phyloP scores from a whole-genome alignment of 2,113 vertebrate genomes.

The Scolopax mira region DNA sequence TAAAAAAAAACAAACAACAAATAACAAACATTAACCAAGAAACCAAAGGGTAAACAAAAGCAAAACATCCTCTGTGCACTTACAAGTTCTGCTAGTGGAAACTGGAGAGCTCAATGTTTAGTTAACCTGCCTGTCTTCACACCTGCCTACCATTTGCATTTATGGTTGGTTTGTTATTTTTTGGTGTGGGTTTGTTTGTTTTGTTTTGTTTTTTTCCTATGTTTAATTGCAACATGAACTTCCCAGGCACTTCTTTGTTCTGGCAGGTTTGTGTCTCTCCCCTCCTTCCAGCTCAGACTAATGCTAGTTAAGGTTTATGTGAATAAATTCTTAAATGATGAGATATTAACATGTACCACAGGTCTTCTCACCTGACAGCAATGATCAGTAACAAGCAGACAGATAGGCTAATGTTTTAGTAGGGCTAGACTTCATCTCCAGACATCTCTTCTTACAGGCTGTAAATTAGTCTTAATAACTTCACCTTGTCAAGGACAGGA shows the following conservation, averaged over 20 bases:
- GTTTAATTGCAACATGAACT: neutral
- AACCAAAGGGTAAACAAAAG: neutral
- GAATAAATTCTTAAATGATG: neutral
- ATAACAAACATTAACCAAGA: neutral
- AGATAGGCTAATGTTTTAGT: neutral
- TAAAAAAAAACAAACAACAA: neutral
- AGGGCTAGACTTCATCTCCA: neutral
- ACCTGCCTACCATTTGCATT: neutral
- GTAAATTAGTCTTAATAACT: neutral
- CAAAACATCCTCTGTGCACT: neutral
- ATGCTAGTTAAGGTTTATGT: neutral
- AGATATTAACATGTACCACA: neutral
- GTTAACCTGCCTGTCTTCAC: neutral
- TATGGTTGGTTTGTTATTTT: accelerated
- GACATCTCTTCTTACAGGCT: neutral
- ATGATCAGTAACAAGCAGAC: neutral
- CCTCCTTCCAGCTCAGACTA: neutral
- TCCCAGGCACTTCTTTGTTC: neutral
- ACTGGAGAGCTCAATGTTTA: neutral
- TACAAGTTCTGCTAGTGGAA: neutral
- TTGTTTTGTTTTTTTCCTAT: neutral
- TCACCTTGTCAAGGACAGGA: neutral
- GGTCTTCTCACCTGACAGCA: neutral
- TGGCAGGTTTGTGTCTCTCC: neutral
- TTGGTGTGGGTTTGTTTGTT: too few relatives aligned